These are phyloP conservation scores for Limnephilus lunatus DNA, from an alignment of 2,888 invertebrate species.

Conservation along the genomic window DNA sequence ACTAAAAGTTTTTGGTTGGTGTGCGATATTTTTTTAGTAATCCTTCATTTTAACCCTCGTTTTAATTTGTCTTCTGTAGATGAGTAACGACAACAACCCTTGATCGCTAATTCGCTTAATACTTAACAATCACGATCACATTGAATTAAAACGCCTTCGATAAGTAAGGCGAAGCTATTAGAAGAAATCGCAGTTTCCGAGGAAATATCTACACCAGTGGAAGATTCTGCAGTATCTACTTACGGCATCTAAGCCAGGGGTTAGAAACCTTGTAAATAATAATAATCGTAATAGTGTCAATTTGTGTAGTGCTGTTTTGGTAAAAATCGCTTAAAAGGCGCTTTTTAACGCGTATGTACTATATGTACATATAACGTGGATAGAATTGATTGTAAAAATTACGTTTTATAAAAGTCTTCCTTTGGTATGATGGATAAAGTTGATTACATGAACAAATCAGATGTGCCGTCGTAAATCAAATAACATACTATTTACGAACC, in stretches of 20 bases:
- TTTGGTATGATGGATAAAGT: no score
- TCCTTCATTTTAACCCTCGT: neutral
- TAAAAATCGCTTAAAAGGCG: no score
- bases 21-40: neutral
- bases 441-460: no score
- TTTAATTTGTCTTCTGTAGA: neutral
- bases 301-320: no score
- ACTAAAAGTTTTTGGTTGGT: neutral
- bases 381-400: no score
- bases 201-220: neutral
- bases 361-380: no score
- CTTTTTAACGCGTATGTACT: no score
- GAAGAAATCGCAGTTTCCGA: constrained; percentile 19
- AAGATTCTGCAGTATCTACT: neutral
- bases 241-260: neutral
- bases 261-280: neutral
- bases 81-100: neutral
- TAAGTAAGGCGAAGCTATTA: neutral
- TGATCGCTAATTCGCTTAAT: neutral
- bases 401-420: no score
- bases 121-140: neutral
- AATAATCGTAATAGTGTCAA: no score
- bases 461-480: no score
- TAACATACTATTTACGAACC: no score
- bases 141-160: neutral